Base-by-base conservation (phyloP, 2,113 vertebrate species). In the Rhodinocichla rosea region DNA sequence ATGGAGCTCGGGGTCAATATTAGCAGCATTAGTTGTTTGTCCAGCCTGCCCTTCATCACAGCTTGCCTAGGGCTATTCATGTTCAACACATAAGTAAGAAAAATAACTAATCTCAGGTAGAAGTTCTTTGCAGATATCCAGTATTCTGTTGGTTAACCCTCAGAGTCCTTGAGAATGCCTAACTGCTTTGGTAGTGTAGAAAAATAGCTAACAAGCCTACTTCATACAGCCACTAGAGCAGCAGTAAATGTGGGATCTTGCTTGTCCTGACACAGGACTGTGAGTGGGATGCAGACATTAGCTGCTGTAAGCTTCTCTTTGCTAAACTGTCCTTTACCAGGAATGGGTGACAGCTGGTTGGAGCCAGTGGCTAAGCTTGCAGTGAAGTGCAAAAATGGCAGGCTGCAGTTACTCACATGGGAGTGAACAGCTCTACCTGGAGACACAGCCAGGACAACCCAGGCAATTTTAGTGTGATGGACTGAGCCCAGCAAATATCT, bases 1-100 rank as follows among this genome's bases (percentile, higher is more conserved):
- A 82, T 70, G 49, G 77, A 90, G 69, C 23, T 83, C 69, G 79
- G 83, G 73, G 86, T 92, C 94, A 96, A 23, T 93, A 93, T 73
- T 84, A 76, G 69, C 90, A 90, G 45, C 16, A 1, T 68, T 81
- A 78, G 44, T 77, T 90, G 71, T 96, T 96, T 94, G 56, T 60
- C 76, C 77, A 92, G 50, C 32, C 90, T 95, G 92, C 49, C 84
- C 69, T 87, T 90, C 52, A 89, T 78, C 88, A 78, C 74, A 75
- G 44, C 23, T 87, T 82, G 85, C 95, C 93, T 65, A 44, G 23
- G 92, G 94, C 86, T 84, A 60, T 42, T 49, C 30, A n/a, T n/a
- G 26, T 64, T 73, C 37, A 56, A 62, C 26, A 40, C 6, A 1
- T 28, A 88, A 87, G n/a, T 59, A 91, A 90, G 44, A 28, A 94